Percentiles rank a stretch among this genome's conserved stretches.
phyloP scores from a whole-genome alignment of 2,113 vertebrate genomes.

The Chunga burmeisteri region DNA sequence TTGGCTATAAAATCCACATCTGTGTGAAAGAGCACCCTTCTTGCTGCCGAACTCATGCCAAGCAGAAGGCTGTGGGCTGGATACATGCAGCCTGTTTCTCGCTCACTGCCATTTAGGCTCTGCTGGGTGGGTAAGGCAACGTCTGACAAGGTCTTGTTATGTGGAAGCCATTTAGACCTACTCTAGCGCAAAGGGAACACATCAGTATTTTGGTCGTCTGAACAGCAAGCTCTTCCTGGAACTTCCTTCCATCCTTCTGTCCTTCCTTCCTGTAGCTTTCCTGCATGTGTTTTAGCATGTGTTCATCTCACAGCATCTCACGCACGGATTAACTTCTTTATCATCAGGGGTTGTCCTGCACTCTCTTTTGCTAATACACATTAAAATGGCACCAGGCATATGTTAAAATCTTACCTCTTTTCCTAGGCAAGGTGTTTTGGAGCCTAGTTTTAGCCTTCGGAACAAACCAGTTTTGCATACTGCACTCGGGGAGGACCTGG shows the following conservation, averaged over 20 bases:
- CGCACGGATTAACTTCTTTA: neutral
- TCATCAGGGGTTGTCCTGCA: neutral
- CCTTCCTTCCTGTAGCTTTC: neutral
- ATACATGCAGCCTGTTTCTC: neutral
- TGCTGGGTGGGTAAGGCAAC: neutral
- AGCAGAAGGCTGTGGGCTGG: neutral
- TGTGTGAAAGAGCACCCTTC: neutral
- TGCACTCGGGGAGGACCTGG: rapidly evolving
- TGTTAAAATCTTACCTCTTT: neutral
- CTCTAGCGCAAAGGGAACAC: rapidly evolving
- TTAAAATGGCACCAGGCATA: neutral
- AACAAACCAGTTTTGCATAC: neutral
- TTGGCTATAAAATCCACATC: neutral
- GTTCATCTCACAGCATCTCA: neutral
- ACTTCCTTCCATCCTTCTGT: neutral
- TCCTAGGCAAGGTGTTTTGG: neutral
- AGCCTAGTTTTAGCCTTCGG: neutral
- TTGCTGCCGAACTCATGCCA: neutral
- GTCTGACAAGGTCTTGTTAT: neutral
- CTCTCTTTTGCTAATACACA: neutral
- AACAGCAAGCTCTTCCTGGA: neutral
- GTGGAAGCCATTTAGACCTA: neutral
- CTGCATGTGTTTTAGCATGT: neutral
- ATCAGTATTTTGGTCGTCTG: neutral
- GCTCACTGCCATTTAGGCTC: neutral